phyloP scores from a whole-genome alignment of 2,797 vertebrate genomes.

The Craterocephalus amniculus region DNA sequence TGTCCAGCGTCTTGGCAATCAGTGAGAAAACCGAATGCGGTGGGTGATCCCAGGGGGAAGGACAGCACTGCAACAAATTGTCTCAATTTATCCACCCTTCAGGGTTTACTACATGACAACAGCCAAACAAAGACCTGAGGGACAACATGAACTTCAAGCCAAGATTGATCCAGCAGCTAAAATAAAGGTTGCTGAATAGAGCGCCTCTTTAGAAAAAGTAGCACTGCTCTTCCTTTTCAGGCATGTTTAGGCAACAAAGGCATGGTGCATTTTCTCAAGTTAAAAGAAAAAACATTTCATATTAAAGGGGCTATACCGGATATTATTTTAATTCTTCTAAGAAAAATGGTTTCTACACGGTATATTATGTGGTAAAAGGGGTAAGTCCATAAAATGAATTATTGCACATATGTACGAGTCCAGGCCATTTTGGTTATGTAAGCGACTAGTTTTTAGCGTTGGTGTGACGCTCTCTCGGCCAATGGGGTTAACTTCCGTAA shows the following conservation, averaged over 20 bases:
- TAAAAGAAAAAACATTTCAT: conserved; percentile 14
- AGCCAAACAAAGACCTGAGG: conserved; percentile 6
- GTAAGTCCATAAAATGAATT: too few relatives aligned
- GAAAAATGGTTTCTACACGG: too few relatives aligned
- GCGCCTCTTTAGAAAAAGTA: not conserved
- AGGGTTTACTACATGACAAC: conserved; percentile 9
- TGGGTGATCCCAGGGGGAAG: conserved; percentile 20
- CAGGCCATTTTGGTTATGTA: too few relatives aligned
- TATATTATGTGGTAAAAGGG: too few relatives aligned
- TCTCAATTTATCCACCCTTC: conserved; percentile 42
- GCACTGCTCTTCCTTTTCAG: not conserved
- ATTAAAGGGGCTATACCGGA: too few relatives aligned
- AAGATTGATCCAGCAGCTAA: not conserved
- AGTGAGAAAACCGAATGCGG: conserved; percentile 1
- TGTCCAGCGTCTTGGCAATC: not conserved
- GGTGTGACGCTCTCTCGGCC: too few relatives aligned
- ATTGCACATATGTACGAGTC: too few relatives aligned
- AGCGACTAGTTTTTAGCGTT: too few relatives aligned
- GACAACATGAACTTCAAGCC: not conserved
- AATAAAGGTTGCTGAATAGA: conserved; percentile 9
- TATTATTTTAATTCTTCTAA: too few relatives aligned
- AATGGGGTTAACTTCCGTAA: too few relatives aligned
- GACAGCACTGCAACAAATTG: conserved; percentile 10
- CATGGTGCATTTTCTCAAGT: conserved; percentile 39
- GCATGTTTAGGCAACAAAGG: conserved; percentile 13